A percentile compares a stretch with the other conserved stretches of the same genome.
phyloP scores from a whole-genome alignment of 2,888 invertebrate species.

The Antitype chi region DNA sequence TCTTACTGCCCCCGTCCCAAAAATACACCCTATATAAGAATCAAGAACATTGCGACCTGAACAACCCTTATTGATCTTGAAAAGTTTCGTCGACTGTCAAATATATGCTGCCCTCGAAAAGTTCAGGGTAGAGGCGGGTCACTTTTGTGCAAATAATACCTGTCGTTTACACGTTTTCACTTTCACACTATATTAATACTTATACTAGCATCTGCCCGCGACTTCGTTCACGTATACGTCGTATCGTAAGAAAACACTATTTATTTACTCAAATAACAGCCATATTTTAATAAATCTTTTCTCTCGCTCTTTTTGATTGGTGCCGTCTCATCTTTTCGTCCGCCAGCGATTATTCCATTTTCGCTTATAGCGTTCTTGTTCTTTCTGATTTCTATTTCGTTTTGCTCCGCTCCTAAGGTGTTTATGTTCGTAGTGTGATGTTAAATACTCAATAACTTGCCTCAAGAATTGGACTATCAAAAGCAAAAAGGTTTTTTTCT shows the following conservation, averaged over 20 bases:
- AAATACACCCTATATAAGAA: background rate
- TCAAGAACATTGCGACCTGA: constrained; percentile 7
- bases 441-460: too few species aligned
- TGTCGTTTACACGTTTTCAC: constrained; percentile 16
- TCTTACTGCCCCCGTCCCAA: background rate
- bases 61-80: constrained; percentile 39
- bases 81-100: constrained; percentile 39
- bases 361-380: background rate
- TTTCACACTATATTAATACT: background rate
- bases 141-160: constrained; percentile 30
- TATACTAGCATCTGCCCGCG: background rate
- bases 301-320: background rate
- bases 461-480: too few species aligned
- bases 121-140: background rate
- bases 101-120: constrained; percentile 20
- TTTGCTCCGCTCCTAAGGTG: too few species aligned
- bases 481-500: background rate
- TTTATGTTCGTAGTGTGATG: too few species aligned
- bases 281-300: background rate
- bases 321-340: too few species aligned
- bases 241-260: background rate
- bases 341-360: background rate
- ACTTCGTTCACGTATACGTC: background rate
- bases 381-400: background rate
- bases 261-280: background rate